These are phyloP conservation scores for Melanotus villosus DNA, from an alignment of 2,888 invertebrate species.

Conservation along the genomic window DNA sequence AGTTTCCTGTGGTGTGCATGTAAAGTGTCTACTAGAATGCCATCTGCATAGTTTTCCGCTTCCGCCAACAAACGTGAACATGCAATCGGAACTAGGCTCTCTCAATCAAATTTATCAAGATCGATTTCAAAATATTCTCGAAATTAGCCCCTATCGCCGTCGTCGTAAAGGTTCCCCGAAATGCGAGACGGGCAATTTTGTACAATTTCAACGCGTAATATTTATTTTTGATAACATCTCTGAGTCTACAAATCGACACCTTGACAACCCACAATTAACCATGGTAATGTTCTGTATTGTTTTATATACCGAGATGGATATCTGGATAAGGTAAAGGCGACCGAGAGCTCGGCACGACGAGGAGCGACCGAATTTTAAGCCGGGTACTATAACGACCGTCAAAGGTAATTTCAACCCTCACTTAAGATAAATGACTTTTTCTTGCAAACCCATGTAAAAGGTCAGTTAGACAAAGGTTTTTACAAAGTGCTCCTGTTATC, in stretches of 20 bases:
- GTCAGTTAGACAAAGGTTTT: slow-evolving; percentile 67
- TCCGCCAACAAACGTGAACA: slow-evolving; percentile 65
- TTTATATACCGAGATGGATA: slow-evolving; percentile 54
- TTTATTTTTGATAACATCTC: slow-evolving; percentile 69
- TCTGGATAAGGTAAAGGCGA: slow-evolving; percentile 48
- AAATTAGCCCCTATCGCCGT: slow-evolving; percentile 60
- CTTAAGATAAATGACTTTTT: slow-evolving; percentile 68
- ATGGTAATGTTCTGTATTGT: slow-evolving; percentile 67
- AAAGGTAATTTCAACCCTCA: slow-evolving; percentile 66
- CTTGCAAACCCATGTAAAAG: slow-evolving; percentile 66
- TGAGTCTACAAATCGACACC: slow-evolving; percentile 69
- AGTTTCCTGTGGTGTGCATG: slow-evolving; percentile 66
- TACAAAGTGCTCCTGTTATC: slow-evolving; percentile 68
- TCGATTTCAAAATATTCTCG: slow-evolving; percentile 59
- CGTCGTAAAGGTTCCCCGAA: slow-evolving; percentile 53
- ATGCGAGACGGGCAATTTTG: slow-evolving; percentile 62
- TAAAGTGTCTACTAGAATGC: slow-evolving; percentile 67
- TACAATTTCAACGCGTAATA: slow-evolving; percentile 66
- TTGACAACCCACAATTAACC: slow-evolving; percentile 69
- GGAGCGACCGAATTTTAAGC: slow-evolving; percentile 53
- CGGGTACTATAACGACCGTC: slow-evolving; percentile 59
- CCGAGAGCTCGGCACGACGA: no score
- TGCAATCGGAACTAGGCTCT: slow-evolving; percentile 68
- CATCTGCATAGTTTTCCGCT: slow-evolving; percentile 69
- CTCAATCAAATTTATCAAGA: slow-evolving; percentile 69